A percentile compares a stretch with the other conserved stretches of the same genome.
Conservation (phyloP, 2,113 vertebrate genomes). For the Nothocercus nigrocapillus region DNA sequence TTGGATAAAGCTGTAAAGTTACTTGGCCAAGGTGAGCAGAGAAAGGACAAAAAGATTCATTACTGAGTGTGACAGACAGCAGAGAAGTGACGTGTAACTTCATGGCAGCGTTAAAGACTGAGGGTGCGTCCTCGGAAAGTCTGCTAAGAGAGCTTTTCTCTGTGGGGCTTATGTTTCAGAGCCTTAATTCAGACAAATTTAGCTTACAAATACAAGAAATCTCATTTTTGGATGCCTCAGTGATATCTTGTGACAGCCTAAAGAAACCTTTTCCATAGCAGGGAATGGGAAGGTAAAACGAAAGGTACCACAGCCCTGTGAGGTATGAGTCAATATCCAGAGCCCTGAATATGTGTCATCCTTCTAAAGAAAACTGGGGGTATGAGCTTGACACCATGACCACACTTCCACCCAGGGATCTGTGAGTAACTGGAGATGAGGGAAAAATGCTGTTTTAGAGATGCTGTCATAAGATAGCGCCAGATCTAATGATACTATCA, state of each 20-base stretch:
- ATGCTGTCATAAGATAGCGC: neutral
- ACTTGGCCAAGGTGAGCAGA: neutral
- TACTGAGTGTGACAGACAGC: neutral
- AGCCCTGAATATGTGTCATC: rapidly evolving
- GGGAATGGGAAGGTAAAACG: neutral
- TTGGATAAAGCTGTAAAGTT: neutral
- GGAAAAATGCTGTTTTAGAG: neutral
- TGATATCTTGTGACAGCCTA: neutral
- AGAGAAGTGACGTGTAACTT: neutral
- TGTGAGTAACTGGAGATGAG: neutral
- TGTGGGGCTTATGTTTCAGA: neutral
- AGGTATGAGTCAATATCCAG: neutral
- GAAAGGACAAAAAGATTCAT: neutral
- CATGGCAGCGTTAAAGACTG: neutral
- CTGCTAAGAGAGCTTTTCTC: neutral
- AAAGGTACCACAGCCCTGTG: neutral
- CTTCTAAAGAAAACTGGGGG: neutral
- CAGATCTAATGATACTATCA: neutral
- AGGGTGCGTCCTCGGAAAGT: neutral
- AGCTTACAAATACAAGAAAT: neutral
- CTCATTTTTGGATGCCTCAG: neutral
- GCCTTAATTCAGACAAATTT: neutral
- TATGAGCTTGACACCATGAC: neutral
- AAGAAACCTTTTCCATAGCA: neutral
- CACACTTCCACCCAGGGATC: neutral